Percentiles rank a stretch among this genome's conserved stretches.
Conservation (phyloP, 2,888 invertebrate species). For the Melanargia galathea region DNA sequence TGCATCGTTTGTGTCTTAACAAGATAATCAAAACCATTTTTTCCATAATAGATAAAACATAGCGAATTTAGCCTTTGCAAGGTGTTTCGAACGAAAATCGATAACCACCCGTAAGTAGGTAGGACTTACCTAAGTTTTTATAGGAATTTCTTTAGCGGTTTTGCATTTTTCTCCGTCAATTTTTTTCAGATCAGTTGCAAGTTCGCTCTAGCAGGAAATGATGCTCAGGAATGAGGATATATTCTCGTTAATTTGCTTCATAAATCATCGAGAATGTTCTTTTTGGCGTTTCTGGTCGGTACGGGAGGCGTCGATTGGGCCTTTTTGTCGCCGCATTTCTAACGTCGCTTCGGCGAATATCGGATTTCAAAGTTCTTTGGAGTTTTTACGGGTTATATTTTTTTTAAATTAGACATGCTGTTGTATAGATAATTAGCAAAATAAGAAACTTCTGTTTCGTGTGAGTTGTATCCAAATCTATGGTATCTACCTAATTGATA, state of each 20-base stretch:
- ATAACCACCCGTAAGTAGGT: too few species aligned
- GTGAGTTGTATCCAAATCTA: too few species aligned
- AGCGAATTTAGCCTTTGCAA: too few species aligned
- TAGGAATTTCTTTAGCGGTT: constrained; percentile 22
- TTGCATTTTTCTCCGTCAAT: constrained; percentile 58
- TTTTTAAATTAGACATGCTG: constrained; percentile 39
- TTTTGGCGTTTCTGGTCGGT: constrained; percentile 59
- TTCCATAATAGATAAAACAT: too few species aligned
- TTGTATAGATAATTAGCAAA: constrained; percentile 30
- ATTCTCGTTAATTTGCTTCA: constrained; percentile 81
- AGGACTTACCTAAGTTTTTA: too few species aligned
- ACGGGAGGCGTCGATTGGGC: constrained; percentile 56
- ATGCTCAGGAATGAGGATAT: constrained; percentile 80
- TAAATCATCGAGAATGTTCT: constrained; percentile 80
- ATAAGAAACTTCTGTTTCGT: constrained; percentile 30
- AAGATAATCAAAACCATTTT: too few species aligned
- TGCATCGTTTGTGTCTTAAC: too few species aligned
- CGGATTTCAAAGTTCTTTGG: constrained; percentile 62
- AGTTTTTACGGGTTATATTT: constrained; percentile 48
- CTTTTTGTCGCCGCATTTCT: constrained; percentile 66
- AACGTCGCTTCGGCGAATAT: constrained; percentile 56
- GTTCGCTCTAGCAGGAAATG: constrained; percentile 80
- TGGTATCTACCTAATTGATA: constrained; percentile 7
- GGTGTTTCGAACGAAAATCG: too few species aligned
- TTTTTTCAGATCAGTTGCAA: constrained; percentile 67